Evolutionary conservation across 2,888 invertebrate genomes (phyloP).

Genomic region (Ornithoptera alexandrae): DNA sequence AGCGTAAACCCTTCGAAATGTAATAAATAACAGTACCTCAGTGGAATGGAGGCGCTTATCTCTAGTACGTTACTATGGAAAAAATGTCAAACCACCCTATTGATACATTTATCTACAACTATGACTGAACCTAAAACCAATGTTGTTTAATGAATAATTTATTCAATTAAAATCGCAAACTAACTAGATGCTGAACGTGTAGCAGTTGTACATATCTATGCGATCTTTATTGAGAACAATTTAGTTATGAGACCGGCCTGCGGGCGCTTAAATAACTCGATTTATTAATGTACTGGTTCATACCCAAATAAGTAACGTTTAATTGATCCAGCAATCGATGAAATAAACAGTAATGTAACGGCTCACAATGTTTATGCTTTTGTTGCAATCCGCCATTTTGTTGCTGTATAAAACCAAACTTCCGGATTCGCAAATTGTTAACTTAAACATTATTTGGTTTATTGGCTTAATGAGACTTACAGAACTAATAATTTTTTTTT

Average conservation of each 20-base stretch:
- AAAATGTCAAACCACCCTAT: not conserved
- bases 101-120: conserved; percentile 1
- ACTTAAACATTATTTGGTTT: not conserved
- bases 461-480: not conserved
- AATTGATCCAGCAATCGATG: conserved; percentile 24
- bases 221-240: conserved; percentile 15
- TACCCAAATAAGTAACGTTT: conserved; percentile 26
- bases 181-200: conserved; percentile 11
- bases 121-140: conserved; percentile 12
- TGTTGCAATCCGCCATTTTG: conserved; percentile 7
- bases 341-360: conserved; percentile 9
- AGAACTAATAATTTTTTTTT: too few relatives aligned
- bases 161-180: conserved; percentile 18
- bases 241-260: conserved; percentile 11
- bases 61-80: too few relatives aligned
- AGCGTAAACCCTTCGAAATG: too few relatives aligned
- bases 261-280: conserved; percentile 24
- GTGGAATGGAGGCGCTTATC: too few relatives aligned
- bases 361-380: conserved; percentile 13
- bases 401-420: conserved; percentile 17
- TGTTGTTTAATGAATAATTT: conserved; percentile 14
- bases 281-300: conserved; percentile 16
- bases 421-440: conserved; percentile 4
- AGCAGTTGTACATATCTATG: conserved; percentile 10
- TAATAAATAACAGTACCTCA: too few relatives aligned